Evolutionary conservation across 2,113 vertebrate species (phyloP).

Genomic region (Dryoscopus gambensis): DNA sequence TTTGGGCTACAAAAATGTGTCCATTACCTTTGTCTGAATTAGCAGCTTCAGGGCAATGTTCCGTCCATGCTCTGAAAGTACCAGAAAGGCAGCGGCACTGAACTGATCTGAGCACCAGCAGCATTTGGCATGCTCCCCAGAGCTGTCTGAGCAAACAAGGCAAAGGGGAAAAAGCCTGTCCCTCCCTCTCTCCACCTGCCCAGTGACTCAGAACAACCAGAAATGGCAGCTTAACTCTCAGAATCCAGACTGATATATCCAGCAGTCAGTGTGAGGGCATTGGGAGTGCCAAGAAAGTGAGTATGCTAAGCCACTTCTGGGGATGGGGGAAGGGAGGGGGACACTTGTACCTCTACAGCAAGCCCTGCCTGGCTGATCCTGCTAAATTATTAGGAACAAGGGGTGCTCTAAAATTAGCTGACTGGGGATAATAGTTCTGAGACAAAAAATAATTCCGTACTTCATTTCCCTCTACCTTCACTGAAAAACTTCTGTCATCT

Average conservation of each 20-base stretch:
- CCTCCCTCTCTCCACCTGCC: conserved; percentile 35
- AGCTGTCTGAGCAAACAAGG: conserved; percentile 47
- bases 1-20: background rate
- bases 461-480: background rate
- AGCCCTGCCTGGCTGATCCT: background rate
- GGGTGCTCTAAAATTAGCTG: background rate
- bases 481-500: background rate
- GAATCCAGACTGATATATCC: background rate
- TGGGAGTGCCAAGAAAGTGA: background rate
- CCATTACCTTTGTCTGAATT: background rate
- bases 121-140: conserved; percentile 26
- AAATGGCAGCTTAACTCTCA: conserved; percentile 44
- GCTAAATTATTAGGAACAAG: background rate
- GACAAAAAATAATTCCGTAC: background rate
- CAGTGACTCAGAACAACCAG: conserved; percentile 46
- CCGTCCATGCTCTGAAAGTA: background rate
- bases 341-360: background rate
- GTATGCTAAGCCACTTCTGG: background rate
- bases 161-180: conserved; percentile 26
- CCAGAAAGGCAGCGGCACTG: background rate
- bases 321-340: background rate
- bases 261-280: background rate
- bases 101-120: background rate
- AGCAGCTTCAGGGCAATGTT: conserved; percentile 22
- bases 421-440: background rate